Base-by-base conservation (phyloP, 2,888 invertebrate genomes). In the Dinocampus coccinellae region DNA sequence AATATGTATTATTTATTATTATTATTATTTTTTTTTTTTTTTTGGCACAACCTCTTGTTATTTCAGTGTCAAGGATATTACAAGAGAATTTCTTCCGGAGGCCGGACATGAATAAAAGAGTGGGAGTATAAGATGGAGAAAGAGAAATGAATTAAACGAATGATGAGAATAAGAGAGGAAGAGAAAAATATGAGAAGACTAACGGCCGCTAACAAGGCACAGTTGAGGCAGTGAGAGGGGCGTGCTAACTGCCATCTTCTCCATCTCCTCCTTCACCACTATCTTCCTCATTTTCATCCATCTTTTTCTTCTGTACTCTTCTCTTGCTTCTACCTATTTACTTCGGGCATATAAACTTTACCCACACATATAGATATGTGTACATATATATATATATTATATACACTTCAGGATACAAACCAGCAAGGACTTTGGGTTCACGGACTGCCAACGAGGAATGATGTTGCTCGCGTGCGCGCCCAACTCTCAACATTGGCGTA, bases 141-240 rank as follows among this genome's bases (percentile, higher is more conserved):
- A 20, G 53, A 53, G 9, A 16, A 6, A 53, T 11, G 53, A 53
- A 24, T 53, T 3, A 53, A 11, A 53, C n/a, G 53, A 20, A 29
- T 10, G 34, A 53, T 22, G 20, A 26, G 64, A 64, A 33, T 20
- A 13, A 34, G 62, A 39, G 33, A 47, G 6, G 16, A 36, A 66
- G 66, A 66, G 66, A 57, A 39, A n/a, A 55, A 57, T 26, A 66
- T 39, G 39, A 66, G 66, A 73, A 77, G 78, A 77, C 75, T 77
- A 78, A 78, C 81, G 76, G 79, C 79, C 76, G 80, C 80, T 82
- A 82, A 82, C 82, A 78, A 82, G 82, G 79, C 75, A 73, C 77
- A 66, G 66, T 69, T 7, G 65, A 66, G 69, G 66, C 33, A 62
- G 63, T 55, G 66, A 72, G 72, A 71, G 69, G 69, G 73, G 75